Conservation (phyloP, 2,797 vertebrate species). For the Premnoplex brunnescens region DNA sequence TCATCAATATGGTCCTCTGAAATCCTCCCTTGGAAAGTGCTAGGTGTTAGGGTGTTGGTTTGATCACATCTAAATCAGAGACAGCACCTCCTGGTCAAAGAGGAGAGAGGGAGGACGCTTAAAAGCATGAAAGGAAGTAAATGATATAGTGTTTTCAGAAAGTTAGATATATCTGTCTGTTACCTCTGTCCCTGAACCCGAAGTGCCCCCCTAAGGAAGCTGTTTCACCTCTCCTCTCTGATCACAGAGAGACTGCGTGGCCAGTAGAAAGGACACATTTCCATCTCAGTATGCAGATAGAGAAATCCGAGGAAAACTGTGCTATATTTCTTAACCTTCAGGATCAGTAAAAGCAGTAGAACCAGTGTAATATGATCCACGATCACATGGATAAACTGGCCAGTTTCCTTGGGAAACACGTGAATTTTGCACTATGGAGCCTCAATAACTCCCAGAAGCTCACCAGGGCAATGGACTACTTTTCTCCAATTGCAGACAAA, state of each 20-base stretch:
- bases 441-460: neutral
- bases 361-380: neutral
- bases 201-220: neutral
- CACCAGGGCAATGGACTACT: neutral
- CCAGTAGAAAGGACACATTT: neutral
- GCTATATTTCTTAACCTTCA: neutral
- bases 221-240: neutral
- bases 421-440: neutral
- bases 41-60: neutral
- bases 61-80: neutral
- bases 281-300: neutral
- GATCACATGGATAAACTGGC: neutral
- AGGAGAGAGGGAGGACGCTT: neutral
- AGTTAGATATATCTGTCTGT: neutral
- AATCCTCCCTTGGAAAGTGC: neutral
- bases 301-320: neutral
- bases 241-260: neutral
- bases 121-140: neutral
- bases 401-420: neutral
- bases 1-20: neutral
- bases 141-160: neutral
- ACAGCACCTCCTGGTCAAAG: neutral
- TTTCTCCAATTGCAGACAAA: neutral
- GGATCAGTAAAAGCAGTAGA: neutral
- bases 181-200: neutral